phyloP scores from a whole-genome alignment of 2,797 vertebrate species.

The Semaprochilodus insignis region DNA sequence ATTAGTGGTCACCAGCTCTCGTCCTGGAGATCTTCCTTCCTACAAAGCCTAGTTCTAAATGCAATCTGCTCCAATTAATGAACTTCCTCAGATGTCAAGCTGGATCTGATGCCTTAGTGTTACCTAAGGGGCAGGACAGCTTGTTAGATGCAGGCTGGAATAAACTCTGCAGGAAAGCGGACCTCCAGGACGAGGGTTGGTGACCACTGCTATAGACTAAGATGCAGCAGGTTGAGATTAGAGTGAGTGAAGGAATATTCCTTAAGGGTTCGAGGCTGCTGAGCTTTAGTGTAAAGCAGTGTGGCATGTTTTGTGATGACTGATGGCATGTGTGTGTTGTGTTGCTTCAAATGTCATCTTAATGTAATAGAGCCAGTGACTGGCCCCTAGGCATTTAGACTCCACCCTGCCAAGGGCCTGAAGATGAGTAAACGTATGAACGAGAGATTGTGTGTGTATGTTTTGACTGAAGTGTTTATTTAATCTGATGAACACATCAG shows the following conservation, averaged over 20 bases:
- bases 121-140: too few relatives aligned
- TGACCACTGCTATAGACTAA: not conserved
- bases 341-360: conserved; percentile 41
- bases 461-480: not conserved
- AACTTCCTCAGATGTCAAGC: too few relatives aligned
- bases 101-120: too few relatives aligned
- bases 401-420: not conserved
- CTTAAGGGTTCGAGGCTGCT: not conserved
- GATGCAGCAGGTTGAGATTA: not conserved
- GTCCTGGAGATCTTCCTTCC: too few relatives aligned
- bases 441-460: not conserved
- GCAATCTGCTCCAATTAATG: too few relatives aligned
- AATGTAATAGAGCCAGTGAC: conserved; percentile 26
- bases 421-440: not conserved
- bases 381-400: not conserved
- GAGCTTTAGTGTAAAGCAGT: not conserved
- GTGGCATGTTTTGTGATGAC: not conserved
- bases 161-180: too few relatives aligned
- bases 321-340: not conserved
- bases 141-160: too few relatives aligned
- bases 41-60: too few relatives aligned
- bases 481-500: not conserved
- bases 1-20: too few relatives aligned
- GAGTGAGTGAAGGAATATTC: not conserved
- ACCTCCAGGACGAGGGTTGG: too few relatives aligned